phyloP scores from a whole-genome alignment of 2,888 invertebrate genomes.

The Lapara coniferarum region DNA sequence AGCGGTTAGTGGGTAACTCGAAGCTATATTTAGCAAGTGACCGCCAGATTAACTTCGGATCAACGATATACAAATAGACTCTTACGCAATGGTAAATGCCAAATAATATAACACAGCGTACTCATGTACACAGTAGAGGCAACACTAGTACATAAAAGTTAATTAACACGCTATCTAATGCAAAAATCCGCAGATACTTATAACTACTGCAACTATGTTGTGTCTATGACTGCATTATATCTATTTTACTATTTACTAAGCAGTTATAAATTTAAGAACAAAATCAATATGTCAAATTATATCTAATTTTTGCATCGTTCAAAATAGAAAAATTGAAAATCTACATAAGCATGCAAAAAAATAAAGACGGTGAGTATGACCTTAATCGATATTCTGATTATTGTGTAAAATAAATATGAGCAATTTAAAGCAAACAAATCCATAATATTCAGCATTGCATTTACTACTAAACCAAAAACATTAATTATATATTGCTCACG shows the following conservation, averaged over 20 bases:
- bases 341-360: not conserved
- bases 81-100: not conserved
- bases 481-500: too few relatives aligned
- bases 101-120: not conserved
- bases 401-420: too few relatives aligned
- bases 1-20: slow-evolving; percentile 17
- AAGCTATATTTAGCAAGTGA: slow-evolving; percentile 1
- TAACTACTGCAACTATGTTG: not conserved
- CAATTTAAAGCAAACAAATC: too few relatives aligned
- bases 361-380: not conserved
- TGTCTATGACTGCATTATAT: too few relatives aligned
- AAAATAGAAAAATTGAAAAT: not conserved
- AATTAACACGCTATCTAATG: not conserved
- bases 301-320: not conserved
- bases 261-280: not conserved
- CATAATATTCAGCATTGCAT: too few relatives aligned
- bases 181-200: not conserved
- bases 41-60: not conserved
- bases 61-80: slow-evolving; percentile 11
- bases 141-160: not conserved
- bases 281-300: not conserved
- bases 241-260: too few relatives aligned
- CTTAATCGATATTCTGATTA: too few relatives aligned
- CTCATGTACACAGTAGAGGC: not conserved
- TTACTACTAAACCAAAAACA: too few relatives aligned